Evolutionary conservation across 2,888 invertebrate genomes (phyloP).

Genomic region (Eupithecia centaureata): DNA sequence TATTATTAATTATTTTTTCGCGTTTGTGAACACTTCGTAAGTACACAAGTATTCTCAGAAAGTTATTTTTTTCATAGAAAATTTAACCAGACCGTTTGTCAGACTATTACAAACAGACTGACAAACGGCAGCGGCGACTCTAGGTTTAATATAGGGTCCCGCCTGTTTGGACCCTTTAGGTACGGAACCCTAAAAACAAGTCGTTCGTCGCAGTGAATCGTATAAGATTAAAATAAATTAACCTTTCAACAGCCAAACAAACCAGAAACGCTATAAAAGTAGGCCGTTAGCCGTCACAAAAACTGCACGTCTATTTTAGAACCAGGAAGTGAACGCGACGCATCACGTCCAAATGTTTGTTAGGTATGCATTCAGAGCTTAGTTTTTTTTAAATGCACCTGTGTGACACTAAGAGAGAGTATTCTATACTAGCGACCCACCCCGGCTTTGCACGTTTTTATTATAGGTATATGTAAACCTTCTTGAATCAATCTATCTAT

Average conservation of each 20-base stretch:
- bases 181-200: background rate
- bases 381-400: background rate
- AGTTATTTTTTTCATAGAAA: too few relatives aligned
- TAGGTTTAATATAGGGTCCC: background rate
- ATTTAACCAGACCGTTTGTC: too few relatives aligned
- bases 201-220: background rate
- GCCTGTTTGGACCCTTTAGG: background rate
- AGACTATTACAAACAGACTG: too few relatives aligned
- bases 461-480: too few relatives aligned
- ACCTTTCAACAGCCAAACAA: conserved; percentile 28
- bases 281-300: conserved; percentile 40
- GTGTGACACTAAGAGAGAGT: too few relatives aligned
- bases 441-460: too few relatives aligned
- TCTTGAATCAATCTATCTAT: too few relatives aligned
- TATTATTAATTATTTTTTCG: background rate
- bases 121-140: background rate
- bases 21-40: background rate
- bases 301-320: conserved; percentile 41
- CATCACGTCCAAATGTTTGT: conserved; percentile 25
- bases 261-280: conserved; percentile 32
- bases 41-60: too few relatives aligned
- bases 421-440: too few relatives aligned
- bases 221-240: conserved; percentile 26
- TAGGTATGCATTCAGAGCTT: background rate
- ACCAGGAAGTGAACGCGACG: conserved; percentile 33